A percentile compares a stretch with the other conserved stretches of the same genome.
Evolutionary conservation across 2,113 vertebrate species (phyloP).

Genomic region (Scatophagus argus): DNA sequence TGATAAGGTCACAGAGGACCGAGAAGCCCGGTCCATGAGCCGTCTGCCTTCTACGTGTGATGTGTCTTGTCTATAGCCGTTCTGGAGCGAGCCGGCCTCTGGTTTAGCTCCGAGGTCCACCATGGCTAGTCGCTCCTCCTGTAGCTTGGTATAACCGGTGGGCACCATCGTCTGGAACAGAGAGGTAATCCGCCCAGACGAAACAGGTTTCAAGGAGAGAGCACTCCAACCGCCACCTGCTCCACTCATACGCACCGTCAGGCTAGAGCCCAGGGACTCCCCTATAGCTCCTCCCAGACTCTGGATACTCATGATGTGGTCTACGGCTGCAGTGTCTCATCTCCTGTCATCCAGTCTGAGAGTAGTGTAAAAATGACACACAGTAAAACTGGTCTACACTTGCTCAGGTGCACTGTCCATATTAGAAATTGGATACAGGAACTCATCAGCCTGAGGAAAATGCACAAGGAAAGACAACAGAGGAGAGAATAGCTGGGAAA

Average conservation of each 20-base stretch:
- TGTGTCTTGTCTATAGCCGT: slow-evolving; percentile 85
- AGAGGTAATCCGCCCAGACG: slow-evolving; percentile 87
- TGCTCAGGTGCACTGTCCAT: slow-evolving; percentile 10
- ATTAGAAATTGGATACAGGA: neutral
- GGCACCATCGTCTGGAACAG: slow-evolving; percentile 95
- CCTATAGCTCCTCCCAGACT: slow-evolving; percentile 77
- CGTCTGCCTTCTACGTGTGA: slow-evolving; percentile 86
- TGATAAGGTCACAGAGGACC: slow-evolving; percentile 82
- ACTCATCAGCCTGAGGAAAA: slow-evolving; percentile 14
- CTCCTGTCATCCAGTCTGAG: slow-evolving; percentile 45
- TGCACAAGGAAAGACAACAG: neutral
- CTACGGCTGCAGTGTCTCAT: slow-evolving; percentile 61
- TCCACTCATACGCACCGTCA: slow-evolving; percentile 80
- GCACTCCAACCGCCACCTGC: slow-evolving; percentile 87
- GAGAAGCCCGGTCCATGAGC: slow-evolving; percentile 86
- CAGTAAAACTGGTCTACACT: neutral
- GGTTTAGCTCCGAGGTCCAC: slow-evolving; percentile 86
- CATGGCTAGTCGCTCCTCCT: slow-evolving; percentile 92
- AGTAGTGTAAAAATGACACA: neutral
- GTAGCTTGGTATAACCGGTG: slow-evolving; percentile 90
- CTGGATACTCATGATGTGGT: slow-evolving; percentile 80
- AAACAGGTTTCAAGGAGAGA: slow-evolving; percentile 85
- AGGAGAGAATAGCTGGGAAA: neutral
- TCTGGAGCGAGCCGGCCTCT: slow-evolving; percentile 84
- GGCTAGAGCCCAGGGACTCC: slow-evolving; percentile 82